A percentile compares a stretch with the other conserved stretches of the same genome.
These are phyloP conservation scores for Pseudochromis fuscus DNA, from an alignment of 2,797 vertebrate genomes.

Conservation along the genomic window DNA sequence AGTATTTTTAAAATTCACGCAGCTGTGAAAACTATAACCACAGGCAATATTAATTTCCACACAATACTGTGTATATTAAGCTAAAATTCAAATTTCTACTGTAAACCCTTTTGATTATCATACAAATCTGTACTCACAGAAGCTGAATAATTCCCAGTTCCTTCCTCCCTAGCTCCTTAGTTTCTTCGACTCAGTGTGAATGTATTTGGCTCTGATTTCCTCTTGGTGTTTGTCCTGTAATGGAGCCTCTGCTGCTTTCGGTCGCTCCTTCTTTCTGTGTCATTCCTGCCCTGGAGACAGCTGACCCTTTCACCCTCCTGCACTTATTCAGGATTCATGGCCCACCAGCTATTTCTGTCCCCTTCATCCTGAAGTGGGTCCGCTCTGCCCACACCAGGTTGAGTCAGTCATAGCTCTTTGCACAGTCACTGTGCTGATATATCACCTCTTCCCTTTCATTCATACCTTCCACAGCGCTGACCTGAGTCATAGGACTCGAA, in stretches of 20 bases:
- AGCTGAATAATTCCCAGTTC: conserved; percentile 25
- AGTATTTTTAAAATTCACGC: conserved; percentile 6
- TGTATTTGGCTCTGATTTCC: conserved; percentile 16
- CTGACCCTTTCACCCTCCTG: conserved; percentile 85
- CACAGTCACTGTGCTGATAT: conserved; percentile 51
- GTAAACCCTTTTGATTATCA: background rate
- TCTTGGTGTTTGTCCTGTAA: conserved; percentile 21
- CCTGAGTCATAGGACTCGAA: conserved; percentile 20
- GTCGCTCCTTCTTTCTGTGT: conserved; percentile 56
- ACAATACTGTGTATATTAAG: background rate
- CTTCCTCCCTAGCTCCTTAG: conserved; percentile 21
- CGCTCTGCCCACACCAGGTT: conserved; percentile 75
- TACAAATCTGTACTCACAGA: conserved; percentile 73
- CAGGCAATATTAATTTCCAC: background rate
- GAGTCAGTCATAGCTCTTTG: conserved; percentile 83
- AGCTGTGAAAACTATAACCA: background rate
- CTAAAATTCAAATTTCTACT: background rate
- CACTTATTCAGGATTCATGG: conserved; percentile 81
- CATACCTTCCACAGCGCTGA: conserved; percentile 24
- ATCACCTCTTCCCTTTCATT: conserved; percentile 41
- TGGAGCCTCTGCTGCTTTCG: conserved; percentile 28
- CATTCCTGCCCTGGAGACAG: conserved; percentile 79
- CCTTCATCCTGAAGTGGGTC: conserved; percentile 64
- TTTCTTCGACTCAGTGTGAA: conserved; percentile 13
- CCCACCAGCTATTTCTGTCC: conserved; percentile 83